Conservation (phyloP, 2,888 invertebrate genomes). For the Erannis defoliaria region DNA sequence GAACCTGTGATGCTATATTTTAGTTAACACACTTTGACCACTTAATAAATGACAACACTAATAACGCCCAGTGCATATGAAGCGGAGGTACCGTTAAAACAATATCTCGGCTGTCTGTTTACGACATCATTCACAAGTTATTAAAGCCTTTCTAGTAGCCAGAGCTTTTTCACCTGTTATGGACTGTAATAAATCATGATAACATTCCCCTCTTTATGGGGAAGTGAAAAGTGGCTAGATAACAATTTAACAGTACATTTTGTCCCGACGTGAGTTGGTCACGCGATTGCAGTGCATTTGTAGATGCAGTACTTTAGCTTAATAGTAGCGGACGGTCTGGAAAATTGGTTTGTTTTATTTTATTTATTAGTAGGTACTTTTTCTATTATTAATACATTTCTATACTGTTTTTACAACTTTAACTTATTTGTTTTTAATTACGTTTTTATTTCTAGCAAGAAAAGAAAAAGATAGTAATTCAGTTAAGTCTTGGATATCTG, state of each 20-base stretch:
- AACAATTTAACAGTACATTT: slow-evolving; percentile 68
- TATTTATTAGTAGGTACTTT: too few relatives aligned
- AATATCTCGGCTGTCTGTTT: slow-evolving; percentile 29
- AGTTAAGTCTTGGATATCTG: too few relatives aligned
- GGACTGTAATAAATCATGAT: slow-evolving; percentile 68
- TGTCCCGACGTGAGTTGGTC: slow-evolving; percentile 55
- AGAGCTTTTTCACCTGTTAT: slow-evolving; percentile 49
- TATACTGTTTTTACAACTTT: too few relatives aligned
- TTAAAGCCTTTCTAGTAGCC: slow-evolving; percentile 30
- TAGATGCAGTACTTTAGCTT: slow-evolving; percentile 12
- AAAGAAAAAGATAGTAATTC: too few relatives aligned
- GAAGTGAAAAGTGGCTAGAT: slow-evolving; percentile 69
- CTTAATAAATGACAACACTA: slow-evolving; percentile 24
- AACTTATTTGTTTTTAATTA: too few relatives aligned
- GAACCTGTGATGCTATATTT: neutral
- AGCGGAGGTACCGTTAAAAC: slow-evolving; percentile 35
- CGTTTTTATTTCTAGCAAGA: too few relatives aligned
- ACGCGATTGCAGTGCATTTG: slow-evolving; percentile 56
- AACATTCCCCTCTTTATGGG: slow-evolving; percentile 54
- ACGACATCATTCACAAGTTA: slow-evolving; percentile 35
- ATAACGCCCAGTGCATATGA: slow-evolving; percentile 10
- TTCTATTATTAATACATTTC: too few relatives aligned
- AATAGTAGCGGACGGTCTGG: too few relatives aligned
- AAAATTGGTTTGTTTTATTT: too few relatives aligned
- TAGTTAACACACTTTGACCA: neutral